Evolutionary conservation across 2,113 vertebrate genomes (phyloP).

Genomic region (Trichechus manatus): DNA sequence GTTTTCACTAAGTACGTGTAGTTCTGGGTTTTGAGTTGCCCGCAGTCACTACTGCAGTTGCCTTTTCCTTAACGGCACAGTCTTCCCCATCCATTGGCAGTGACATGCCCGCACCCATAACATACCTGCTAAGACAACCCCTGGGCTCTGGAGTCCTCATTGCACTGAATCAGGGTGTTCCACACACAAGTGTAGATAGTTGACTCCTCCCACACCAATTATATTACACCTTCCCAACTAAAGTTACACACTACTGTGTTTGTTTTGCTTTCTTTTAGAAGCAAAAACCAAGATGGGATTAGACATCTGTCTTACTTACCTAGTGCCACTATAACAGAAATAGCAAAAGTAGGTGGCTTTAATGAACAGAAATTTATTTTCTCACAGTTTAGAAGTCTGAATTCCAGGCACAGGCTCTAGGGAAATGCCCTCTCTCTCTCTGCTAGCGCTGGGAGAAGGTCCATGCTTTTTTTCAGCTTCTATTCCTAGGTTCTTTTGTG

Average conservation of each 20-base stretch:
- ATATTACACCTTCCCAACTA: neutral
- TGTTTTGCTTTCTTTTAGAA: neutral
- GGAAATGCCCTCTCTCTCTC: too few species aligned
- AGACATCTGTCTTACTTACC: too few species aligned
- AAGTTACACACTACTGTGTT: neutral
- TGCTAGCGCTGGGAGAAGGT: too few species aligned
- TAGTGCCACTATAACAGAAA: too few species aligned
- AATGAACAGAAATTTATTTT: too few species aligned
- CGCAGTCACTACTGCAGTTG: neutral
- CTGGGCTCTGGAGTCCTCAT: neutral
- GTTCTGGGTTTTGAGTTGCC: neutral
- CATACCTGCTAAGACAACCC: neutral
- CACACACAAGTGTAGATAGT: neutral
- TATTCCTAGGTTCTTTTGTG: too few species aligned
- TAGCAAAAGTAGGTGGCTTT: too few species aligned
- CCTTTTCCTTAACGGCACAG: neutral
- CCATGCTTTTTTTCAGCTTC: too few species aligned
- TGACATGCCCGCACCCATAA: too few species aligned
- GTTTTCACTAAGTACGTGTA: neutral
- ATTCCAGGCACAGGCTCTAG: too few species aligned
- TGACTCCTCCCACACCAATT: neutral
- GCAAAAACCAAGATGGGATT: neutral
- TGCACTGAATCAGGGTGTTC: neutral
- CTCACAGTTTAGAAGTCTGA: too few species aligned
- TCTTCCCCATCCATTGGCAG: neutral